Percentiles rank a stretch among this genome's conserved stretches.
These are phyloP conservation scores for Trinorchestia longiramus DNA, from an alignment of 1,140 invertebrate genomes.

Conservation along the genomic window DNA sequence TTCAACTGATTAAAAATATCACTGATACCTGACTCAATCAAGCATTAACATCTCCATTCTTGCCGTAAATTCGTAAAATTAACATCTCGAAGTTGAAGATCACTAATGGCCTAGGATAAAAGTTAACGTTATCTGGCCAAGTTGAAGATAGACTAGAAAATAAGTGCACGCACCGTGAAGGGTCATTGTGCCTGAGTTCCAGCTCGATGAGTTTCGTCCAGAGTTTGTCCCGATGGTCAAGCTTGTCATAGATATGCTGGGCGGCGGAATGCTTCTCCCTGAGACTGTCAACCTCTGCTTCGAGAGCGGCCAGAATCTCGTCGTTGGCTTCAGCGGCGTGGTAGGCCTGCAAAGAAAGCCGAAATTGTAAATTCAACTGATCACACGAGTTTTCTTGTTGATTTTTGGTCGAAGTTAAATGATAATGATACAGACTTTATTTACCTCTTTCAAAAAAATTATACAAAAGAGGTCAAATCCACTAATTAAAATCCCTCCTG, in stretches of 20 bases:
- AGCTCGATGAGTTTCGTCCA: constrained; percentile 16
- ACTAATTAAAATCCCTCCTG: no score
- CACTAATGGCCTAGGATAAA: no score
- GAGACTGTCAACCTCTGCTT: constrained; percentile 4
- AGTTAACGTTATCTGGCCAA: no score
- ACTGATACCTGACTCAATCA: no score
- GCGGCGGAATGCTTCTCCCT: not conserved
- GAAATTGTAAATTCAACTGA: not conserved
- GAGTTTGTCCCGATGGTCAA: constrained; percentile 5
- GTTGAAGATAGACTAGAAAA: not conserved
- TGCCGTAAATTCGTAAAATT: no score
- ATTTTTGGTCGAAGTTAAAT: not conserved
- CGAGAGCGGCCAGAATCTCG: not conserved
- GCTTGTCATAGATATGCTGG: constrained; percentile 44
- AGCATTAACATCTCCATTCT: no score
- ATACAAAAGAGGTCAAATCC: not conserved
- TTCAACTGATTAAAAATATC: no score
- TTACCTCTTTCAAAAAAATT: not conserved
- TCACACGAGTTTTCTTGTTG: not conserved
- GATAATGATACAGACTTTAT: not conserved
- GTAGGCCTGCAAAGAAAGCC: not conserved
- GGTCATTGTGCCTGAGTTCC: constrained; percentile 25
- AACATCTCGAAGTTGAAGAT: no score
- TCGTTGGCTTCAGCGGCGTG: not conserved
- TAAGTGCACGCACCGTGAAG: not conserved